A percentile compares a stretch with the other conserved stretches of the same genome.
Conservation (phyloP, 2,888 invertebrate species). For the Mystacides longicornis region DNA sequence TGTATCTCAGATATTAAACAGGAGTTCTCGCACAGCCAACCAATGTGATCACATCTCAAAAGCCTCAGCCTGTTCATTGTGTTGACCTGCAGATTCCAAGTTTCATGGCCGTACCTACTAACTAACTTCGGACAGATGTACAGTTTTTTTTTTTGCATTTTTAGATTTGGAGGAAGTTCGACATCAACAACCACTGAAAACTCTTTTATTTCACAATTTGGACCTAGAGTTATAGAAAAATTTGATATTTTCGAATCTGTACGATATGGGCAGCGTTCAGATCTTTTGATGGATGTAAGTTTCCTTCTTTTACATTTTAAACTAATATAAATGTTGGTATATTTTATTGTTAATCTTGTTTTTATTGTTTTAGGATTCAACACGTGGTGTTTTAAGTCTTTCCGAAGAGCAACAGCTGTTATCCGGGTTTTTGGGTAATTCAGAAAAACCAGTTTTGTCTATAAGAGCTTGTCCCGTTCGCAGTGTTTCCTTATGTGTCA, state of each 20-base stretch:
- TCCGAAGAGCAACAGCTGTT: conserved; percentile 71
- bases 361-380: conserved; percentile 55
- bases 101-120: neutral
- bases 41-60: too few species aligned
- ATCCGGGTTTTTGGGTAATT: conserved; percentile 60
- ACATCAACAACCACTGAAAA: conserved; percentile 25
- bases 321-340: conserved; percentile 10
- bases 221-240: conserved; percentile 40
- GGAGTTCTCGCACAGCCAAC: too few species aligned
- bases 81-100: too few species aligned
- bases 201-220: conserved; percentile 4
- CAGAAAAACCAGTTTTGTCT: conserved; percentile 62
- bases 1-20: too few species aligned
- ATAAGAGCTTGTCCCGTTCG: conserved; percentile 78
- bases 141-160: neutral
- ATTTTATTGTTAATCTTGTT: neutral
- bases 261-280: conserved; percentile 60
- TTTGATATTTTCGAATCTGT: conserved; percentile 71
- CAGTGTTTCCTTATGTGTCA: conserved; percentile 82
- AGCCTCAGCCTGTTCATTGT: too few species aligned
- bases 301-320: neutral
- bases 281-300: conserved; percentile 71
- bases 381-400: conserved; percentile 57
- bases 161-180: neutral
- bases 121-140: neutral